Evolutionary conservation across 2,797 vertebrate species (phyloP), one percentile per base, ranked within the genome.

Genomic region (Syngnathus acus): DNA sequence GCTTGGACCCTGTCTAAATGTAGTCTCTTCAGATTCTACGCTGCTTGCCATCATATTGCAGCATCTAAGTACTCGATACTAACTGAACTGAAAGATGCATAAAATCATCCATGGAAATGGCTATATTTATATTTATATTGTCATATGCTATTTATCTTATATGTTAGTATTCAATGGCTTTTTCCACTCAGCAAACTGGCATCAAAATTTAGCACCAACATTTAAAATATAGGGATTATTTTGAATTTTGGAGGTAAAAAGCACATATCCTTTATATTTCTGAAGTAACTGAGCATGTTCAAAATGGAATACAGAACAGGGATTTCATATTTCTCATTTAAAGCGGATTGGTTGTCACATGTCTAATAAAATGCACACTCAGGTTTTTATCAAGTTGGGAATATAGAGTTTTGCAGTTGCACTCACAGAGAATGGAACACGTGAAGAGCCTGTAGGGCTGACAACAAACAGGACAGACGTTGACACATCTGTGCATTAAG

Each of bases 401-500:
- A 66, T 5, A 9, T 62, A 17, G 62, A 66, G 62, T 2, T 40
- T 62, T 62, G 47, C 48, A 54, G 45, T 43, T 61, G 50, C 26
- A 62, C 60, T 60, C 63, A 48, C 65, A 48, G 14, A 47, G n/a
- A 55, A 47, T 45, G 40, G 32, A 26, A 54, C 9, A 17, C 19
- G 50, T 4, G 50, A 6, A 37, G 40, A 39, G 23, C 1, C 60
- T 59, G 48, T 66, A 32, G 59, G 42, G 6, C 55, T 70, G 72
- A 72, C 79, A 81, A 73, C 64, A 66, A 59, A 43, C 67, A 65
- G 40, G 40, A 77, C 74, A 74, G 69, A 47, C 62, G 21, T 62
- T 50, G 78, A 80, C 79, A 71, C 8, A 66, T 75, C 76, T 71
- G 65, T 53, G 68, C 70, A 73, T 84, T 82, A 76, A 66, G 67